A percentile compares a stretch with the other conserved stretches of the same genome.
Evolutionary conservation across 1,140 invertebrate species (phyloP).

Genomic region (Lepidurus couesii): DNA sequence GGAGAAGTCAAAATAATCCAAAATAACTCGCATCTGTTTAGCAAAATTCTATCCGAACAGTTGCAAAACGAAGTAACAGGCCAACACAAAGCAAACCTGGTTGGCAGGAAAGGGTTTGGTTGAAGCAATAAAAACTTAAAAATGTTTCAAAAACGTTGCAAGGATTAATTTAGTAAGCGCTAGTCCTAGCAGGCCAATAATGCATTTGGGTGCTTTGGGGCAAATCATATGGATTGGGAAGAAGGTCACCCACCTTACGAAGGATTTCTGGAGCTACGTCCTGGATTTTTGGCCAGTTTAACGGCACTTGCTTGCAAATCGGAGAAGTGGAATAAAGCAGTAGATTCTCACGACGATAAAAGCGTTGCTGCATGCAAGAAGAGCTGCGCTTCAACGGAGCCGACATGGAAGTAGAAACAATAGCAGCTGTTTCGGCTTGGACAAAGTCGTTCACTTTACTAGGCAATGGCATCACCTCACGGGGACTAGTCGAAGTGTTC

Average conservation of each 20-base stretch:
- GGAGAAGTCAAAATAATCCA: background rate
- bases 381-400: background rate
- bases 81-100: too few species aligned
- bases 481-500: background rate
- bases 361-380: background rate
- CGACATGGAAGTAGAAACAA: background rate
- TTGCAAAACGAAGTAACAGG: too few species aligned
- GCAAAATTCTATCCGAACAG: too few species aligned
- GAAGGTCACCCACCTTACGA: constrained; percentile 17
- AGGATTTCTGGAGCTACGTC: constrained; percentile 23
- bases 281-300: constrained; percentile 13
- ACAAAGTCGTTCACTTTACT: background rate
- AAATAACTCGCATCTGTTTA: too few species aligned
- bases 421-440: background rate
- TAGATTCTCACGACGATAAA: constrained; percentile 25
- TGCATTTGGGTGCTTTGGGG: background rate
- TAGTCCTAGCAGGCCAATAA: background rate
- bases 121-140: too few species aligned
- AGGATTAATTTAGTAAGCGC: background rate
- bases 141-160: too few species aligned
- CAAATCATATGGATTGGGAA: background rate
- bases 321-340: constrained; percentile 26
- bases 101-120: too few species aligned
- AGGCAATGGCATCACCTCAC: background rate
- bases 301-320: constrained; percentile 15